A percentile compares a stretch with the other conserved stretches of the same genome.
Evolutionary conservation across 2,888 invertebrate genomes (phyloP).

Genomic region (Cheilosia grossa): DNA sequence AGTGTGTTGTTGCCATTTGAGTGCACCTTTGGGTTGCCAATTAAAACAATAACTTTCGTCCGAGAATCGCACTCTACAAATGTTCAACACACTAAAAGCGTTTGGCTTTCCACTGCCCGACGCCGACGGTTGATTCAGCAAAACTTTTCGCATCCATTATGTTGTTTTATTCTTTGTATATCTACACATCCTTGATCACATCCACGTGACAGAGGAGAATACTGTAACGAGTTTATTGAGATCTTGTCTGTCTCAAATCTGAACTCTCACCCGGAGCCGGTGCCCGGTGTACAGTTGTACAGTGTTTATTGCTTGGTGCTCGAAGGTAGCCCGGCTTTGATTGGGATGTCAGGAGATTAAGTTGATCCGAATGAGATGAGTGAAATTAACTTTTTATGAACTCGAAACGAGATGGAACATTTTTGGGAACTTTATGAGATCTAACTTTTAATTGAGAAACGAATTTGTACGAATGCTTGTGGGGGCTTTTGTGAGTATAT

Average conservation of each 20-base stretch:
- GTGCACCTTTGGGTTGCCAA: slow-evolving; percentile 22
- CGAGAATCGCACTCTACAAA: slow-evolving; percentile 10
- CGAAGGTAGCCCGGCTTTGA: neutral
- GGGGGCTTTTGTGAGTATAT: neutral
- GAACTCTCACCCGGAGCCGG: neutral
- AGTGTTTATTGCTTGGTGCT: neutral
- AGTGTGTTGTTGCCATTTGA: slow-evolving; percentile 12
- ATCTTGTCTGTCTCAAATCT: neutral
- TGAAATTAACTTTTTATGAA: neutral
- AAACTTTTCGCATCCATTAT: neutral
- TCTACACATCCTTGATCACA: neutral
- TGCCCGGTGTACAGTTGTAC: neutral
- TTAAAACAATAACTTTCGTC: slow-evolving; percentile 55
- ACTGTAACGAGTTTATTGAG: slow-evolving; percentile 4
- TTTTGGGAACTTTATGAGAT: neutral
- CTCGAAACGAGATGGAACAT: neutral
- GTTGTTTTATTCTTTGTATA: neutral
- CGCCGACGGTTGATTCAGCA: neutral
- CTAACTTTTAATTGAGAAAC: neutral
- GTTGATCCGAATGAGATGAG: neutral
- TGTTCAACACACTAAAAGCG: slow-evolving; percentile 8
- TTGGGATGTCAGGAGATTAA: slow-evolving; percentile 1
- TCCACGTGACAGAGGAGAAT: slow-evolving; percentile 1
- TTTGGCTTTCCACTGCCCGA: neutral
- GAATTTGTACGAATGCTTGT: neutral